A percentile compares a stretch with the other conserved stretches of the same genome.
phyloP scores from a whole-genome alignment of 2,888 invertebrate species.

The Zygogramma bicolorata region DNA sequence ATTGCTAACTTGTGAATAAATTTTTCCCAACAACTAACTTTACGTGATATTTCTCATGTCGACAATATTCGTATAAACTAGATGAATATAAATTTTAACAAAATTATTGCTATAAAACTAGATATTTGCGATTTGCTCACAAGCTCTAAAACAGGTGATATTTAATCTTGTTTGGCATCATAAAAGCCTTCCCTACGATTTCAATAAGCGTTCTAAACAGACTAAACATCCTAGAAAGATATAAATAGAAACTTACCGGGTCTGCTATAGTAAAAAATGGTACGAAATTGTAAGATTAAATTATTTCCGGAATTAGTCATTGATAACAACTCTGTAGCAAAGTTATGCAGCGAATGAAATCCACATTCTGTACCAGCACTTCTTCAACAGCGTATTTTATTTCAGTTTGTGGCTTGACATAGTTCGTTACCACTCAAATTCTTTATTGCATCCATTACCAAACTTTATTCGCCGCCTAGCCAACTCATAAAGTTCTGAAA shows the following conservation, averaged over 20 bases:
- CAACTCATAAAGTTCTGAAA: neutral
- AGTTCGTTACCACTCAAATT: too few relatives aligned
- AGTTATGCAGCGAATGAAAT: too few relatives aligned
- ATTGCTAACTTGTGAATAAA: conserved; percentile 9
- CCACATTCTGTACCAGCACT: too few relatives aligned
- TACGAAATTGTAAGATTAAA: conserved; percentile 56
- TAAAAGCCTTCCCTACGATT: conserved; percentile 44
- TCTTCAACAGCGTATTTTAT: too few relatives aligned
- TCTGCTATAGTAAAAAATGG: conserved; percentile 63
- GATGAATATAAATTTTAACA: neutral
- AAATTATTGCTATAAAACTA: conserved; percentile 35
- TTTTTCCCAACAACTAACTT: neutral
- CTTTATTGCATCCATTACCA: neutral
- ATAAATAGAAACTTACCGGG: conserved; percentile 60
- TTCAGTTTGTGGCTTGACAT: too few relatives aligned
- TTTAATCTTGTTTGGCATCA: conserved; percentile 41
- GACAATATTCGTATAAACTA: neutral
- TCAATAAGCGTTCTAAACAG: conserved; percentile 48
- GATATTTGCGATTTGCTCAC: conserved; percentile 30
- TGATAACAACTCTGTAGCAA: conserved; percentile 37
- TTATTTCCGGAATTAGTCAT: conserved; percentile 40
- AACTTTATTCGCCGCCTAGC: neutral
- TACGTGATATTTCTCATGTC: neutral
- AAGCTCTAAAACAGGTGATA: conserved; percentile 44
- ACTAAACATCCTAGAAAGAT: conserved; percentile 55